Conservation (phyloP, 2,888 invertebrate species). For the Boloria selene region DNA sequence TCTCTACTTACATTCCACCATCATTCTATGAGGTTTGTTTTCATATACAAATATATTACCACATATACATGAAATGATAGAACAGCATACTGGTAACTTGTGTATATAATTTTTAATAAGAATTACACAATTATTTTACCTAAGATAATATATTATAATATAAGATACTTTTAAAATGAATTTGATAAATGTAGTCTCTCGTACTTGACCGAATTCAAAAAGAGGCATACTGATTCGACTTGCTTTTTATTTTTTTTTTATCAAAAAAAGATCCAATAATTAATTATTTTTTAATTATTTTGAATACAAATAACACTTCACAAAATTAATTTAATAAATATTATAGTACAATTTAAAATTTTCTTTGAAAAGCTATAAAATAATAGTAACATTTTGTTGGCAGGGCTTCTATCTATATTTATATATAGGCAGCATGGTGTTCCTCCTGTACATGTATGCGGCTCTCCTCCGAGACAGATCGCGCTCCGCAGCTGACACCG, state of each 20-base stretch:
- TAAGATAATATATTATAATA: no score
- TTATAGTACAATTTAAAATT: background rate
- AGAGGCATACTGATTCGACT: no score
- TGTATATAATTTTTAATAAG: background rate
- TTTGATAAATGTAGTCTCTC: background rate
- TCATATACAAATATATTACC: background rate
- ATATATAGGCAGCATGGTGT: slow-evolving; percentile 93
- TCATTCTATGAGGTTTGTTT: slow-evolving; percentile 92
- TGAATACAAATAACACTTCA: no score
- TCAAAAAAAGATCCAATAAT: no score
- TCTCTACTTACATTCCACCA: slow-evolving; percentile 95
- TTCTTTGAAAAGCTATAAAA: background rate
- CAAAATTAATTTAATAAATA: no score
- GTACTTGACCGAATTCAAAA: no score
- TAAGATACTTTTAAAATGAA: no score
- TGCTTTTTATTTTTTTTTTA: no score
- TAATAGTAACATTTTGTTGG: slow-evolving; percentile 13
- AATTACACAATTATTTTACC: no score
- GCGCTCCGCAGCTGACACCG: slow-evolving; percentile 71
- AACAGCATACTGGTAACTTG: background rate
- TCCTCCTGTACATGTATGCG: slow-evolving; percentile 91
- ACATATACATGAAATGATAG: no score
- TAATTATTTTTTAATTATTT: no score
- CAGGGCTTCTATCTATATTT: slow-evolving; percentile 94
- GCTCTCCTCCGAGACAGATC: slow-evolving; percentile 87